phyloP scores from a whole-genome alignment of 2,113 vertebrate species.

The Phrynosoma blainvillii region DNA sequence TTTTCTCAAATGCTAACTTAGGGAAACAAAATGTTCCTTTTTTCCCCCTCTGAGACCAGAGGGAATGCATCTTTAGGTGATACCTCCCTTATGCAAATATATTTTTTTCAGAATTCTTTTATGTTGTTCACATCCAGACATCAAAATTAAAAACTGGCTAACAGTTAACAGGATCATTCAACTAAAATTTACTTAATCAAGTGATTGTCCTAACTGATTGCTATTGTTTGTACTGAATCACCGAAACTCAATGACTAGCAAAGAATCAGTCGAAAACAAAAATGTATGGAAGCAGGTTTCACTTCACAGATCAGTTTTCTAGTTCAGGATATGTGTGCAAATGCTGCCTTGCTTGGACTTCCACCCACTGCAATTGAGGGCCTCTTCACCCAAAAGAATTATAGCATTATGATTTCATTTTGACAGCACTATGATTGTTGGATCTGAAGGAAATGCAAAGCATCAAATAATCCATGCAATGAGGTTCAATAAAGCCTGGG shows the following conservation, averaged over 20 bases:
- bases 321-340: background rate
- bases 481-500: background rate
- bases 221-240: background rate
- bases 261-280: background rate
- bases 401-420: too few relatives aligned
- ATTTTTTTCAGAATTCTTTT: background rate
- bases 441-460: background rate
- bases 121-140: background rate
- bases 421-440: background rate
- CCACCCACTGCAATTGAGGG: too few relatives aligned
- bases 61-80: background rate
- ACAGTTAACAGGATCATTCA: background rate
- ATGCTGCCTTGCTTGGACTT: background rate
- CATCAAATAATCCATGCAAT: background rate
- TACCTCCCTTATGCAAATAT: background rate
- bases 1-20: background rate
- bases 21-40: too few relatives aligned
- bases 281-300: background rate
- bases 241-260: background rate
- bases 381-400: background rate
- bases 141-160: background rate
- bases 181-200: background rate
- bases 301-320: background rate
- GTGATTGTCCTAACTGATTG: background rate
- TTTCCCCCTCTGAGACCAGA: background rate